Base-by-base conservation (phyloP, 2,888 invertebrate species). In the Perizoma affinitatum region DNA sequence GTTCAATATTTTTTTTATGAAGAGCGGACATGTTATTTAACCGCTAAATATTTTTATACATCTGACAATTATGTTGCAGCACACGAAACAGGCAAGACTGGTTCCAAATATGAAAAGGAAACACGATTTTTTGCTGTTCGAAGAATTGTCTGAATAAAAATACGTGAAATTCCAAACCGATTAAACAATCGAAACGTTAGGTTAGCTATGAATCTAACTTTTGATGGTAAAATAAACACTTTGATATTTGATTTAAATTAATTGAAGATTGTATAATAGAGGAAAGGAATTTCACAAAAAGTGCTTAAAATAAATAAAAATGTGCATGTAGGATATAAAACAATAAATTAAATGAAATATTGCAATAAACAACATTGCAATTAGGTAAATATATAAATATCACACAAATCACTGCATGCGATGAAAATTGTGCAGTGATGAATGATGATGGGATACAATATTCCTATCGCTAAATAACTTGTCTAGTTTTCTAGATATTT, bases 361-460 rank as follows among this genome's bases (percentile, higher is more conserved):
- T 38, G 38, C 38, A 38, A 48, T 36, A 42, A n/a, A 44, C 11
- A 44, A 44, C 11, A 43, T 9, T 43, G 42, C 45, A 57, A 33
- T 48, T 44, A 38, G 58, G 11, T 54, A 47, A 54, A 59, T 49
- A 49, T 44, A 47, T 9, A n/a, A 34, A 52, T 46, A 56, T 53
- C 47, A 56, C 69, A 69, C 68, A 62, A 72, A 77, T 66, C 80
- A 79, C 78, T 77, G 69, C 82, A 82, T 82, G 82, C 83, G 77
- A 80, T 76, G 78, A 78, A 78, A 79, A 79, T 76, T 65, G 61
- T 65, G 66, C 66, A 46, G 46, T 49, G 54, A 43, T 60, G 40
- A 45, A 54, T 54, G 59, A 52, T 54, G 54, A 60, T 54, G 55
- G 53, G 58, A 52, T 62, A 46, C n/a, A 38, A 10, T 44, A 22